Evolutionary conservation across 2,888 invertebrate genomes (phyloP).

Genomic region (Diplazon laetatorius): DNA sequence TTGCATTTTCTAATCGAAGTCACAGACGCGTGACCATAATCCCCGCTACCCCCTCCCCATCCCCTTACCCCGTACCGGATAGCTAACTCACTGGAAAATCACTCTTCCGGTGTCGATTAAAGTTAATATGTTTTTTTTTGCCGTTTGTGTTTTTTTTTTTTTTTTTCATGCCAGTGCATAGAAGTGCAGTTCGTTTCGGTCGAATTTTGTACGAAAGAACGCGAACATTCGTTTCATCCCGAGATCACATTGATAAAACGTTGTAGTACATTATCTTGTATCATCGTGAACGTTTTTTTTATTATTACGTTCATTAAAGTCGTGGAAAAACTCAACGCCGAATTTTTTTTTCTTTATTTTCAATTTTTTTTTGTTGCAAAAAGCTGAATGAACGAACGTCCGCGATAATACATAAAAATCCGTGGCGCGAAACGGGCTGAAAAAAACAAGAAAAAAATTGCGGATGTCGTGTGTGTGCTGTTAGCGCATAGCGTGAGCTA

Average conservation of each 20-base stretch:
- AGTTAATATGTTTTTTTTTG: slow-evolving; percentile 45
- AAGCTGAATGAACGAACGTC: slow-evolving; percentile 25
- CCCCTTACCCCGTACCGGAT: slow-evolving; percentile 20
- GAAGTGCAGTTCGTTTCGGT: slow-evolving; percentile 8
- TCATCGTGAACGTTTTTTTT: neutral
- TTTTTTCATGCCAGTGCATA: slow-evolving; percentile 2
- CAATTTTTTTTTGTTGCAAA: neutral
- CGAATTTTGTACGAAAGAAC: slow-evolving; percentile 18
- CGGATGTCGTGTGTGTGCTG: slow-evolving; percentile 40
- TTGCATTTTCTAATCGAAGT: slow-evolving; percentile 55
- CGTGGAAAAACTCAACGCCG: neutral
- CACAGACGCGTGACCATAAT: slow-evolving; percentile 34
- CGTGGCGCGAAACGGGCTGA: slow-evolving; percentile 39
- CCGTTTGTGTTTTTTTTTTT: too few relatives aligned
- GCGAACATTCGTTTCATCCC: neutral
- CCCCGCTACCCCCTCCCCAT: too few relatives aligned
- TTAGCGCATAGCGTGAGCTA: slow-evolving; percentile 31
- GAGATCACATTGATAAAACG: neutral
- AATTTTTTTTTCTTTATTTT: neutral
- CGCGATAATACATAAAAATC: slow-evolving; percentile 18
- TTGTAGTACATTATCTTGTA: neutral
- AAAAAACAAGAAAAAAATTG: too few relatives aligned
- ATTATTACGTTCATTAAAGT: neutral
- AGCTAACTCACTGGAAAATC: slow-evolving; percentile 59
- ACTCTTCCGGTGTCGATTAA: slow-evolving; percentile 62